Evolutionary conservation across 2,797 vertebrate species (phyloP), one percentile per base, ranked within the genome.

Genomic region (Gephyroberyx darwinii): DNA sequence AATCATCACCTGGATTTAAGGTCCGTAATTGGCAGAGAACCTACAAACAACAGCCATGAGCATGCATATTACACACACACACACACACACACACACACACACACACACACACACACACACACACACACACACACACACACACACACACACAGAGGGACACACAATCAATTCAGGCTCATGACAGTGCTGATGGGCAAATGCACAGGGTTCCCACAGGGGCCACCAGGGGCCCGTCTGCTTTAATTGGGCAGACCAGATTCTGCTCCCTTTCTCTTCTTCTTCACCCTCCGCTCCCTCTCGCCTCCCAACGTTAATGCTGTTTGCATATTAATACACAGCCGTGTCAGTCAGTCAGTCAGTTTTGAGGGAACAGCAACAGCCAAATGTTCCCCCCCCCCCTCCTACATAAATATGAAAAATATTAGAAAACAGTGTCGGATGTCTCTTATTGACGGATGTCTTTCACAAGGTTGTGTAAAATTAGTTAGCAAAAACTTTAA

Each of bases 161-260:
- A 68, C 92, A 94, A 96, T 96, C 95, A 96, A 96, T 96, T 95
- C 95, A 83, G 89, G 93, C 95, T 93, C 95, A 96, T 95, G 95
- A 92, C 94, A 93, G 90, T 86, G 90, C 92, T 95, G 95, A 95
- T 95, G 95, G 94, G 92, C 93, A 95, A 89, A 95, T 92, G 94
- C 93, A 92, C 93, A 85, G 94, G 95, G 93, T 95, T 93, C 95
- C 95, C 92, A 89, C 90, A 91, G 94, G 93, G 92, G 92, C 91
- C 91, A 86, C 89, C 85, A 86, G 92, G 81, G 89, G 84, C 86
- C 94, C 93, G 90, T 90, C 95, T 94, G 92, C 93, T 94, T 95
- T 97, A 97, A 97, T 96, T 95, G 94, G 91, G 77, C 92, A 91
- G 92, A 94, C 93, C 93, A 89, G 94, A 96, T 96, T 97, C 95